Evolutionary conservation across 2,113 vertebrate species (phyloP), one percentile per base, ranked within the genome.

Genomic region (Thinocorus orbignyianus): DNA sequence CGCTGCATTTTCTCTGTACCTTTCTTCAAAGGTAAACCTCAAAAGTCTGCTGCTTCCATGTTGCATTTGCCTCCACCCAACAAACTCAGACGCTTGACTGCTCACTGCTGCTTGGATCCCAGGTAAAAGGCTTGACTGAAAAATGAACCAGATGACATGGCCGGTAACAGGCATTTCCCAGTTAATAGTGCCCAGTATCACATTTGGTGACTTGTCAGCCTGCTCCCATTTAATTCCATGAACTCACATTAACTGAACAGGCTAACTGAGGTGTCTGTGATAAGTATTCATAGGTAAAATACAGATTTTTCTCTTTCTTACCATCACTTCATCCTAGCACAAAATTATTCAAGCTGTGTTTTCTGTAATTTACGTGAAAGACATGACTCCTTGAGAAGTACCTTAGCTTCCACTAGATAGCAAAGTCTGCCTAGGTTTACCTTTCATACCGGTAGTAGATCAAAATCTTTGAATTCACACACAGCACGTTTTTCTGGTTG

Each of bases 221-320:
- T 25, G 33, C 35, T 28, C n/a, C 0, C 0, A 8, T 10, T 61
- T 10, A n/a, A 39, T 68, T 52, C 55, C 42, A 6, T 14, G 14
- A 76, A 52, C 51, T 58, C 66, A 33, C 4, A 6, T 10, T 1
- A 48, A 46, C 71, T 48, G 4, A 61, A 28, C 35, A 49, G 76
- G 26, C 46, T 62, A 26, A 31, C 1, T 39, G 61, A 46, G 46
- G 11, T 71, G 69, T 4, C 68, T 48, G 8, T 13, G 24, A 13
- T 5, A 76, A 48, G 23, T 11, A 54, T 14, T 62, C 37, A 24
- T 35, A 44, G 26, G 44, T 31, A 60, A 84, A 90, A 46, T 10
- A 81, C 3, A 51, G 52, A n/a, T 72, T 86, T 70, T 22, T 82
- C 24, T 64, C 39, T 44, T 51, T 77, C 62, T 62, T 71, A 42